Evolutionary conservation across 2,888 invertebrate species (phyloP).

Genomic region (Scaptomyza flava): DNA sequence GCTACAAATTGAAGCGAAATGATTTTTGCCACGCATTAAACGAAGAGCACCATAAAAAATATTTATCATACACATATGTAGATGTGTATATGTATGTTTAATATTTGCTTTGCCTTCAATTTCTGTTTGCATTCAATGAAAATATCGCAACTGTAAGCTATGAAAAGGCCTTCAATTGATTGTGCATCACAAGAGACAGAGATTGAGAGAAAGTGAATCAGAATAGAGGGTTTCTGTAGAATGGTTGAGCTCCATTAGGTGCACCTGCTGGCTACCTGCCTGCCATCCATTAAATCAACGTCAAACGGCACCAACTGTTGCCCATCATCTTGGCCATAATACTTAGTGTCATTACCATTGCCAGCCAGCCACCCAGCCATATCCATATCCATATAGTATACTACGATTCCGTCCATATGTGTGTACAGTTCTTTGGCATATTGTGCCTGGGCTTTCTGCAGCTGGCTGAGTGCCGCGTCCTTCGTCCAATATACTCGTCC

Average conservation of each 20-base stretch:
- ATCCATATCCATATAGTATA: constrained; percentile 5
- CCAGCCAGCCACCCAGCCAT: constrained; percentile 52
- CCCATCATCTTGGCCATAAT: constrained; percentile 70
- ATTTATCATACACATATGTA: constrained; percentile 11
- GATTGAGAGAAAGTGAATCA: background rate
- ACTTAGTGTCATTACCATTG: constrained; percentile 68
- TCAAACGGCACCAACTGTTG: constrained; percentile 26
- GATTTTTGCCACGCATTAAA: constrained; percentile 57
- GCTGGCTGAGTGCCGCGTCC: constrained; percentile 34
- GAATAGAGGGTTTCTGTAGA: background rate
- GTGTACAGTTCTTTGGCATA: constrained; percentile 15
- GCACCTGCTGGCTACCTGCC: constrained; percentile 47
- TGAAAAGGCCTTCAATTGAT: constrained; percentile 36
- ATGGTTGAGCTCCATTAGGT: constrained; percentile 34
- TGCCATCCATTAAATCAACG: constrained; percentile 47
- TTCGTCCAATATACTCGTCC: constrained; percentile 18
- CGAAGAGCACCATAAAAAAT: constrained; percentile 48
- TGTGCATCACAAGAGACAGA: background rate
- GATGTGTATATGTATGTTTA: background rate
- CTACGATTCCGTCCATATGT: constrained; percentile 9
- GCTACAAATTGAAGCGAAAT: constrained; percentile 58
- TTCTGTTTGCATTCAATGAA: constrained; percentile 33
- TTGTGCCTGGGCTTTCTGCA: constrained; percentile 18
- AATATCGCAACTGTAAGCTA: constrained; percentile 35
- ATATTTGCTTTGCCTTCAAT: constrained; percentile 48